Base-by-base conservation (phyloP, 2,888 invertebrate genomes). In the Trissonchulus latispiculum region DNA sequence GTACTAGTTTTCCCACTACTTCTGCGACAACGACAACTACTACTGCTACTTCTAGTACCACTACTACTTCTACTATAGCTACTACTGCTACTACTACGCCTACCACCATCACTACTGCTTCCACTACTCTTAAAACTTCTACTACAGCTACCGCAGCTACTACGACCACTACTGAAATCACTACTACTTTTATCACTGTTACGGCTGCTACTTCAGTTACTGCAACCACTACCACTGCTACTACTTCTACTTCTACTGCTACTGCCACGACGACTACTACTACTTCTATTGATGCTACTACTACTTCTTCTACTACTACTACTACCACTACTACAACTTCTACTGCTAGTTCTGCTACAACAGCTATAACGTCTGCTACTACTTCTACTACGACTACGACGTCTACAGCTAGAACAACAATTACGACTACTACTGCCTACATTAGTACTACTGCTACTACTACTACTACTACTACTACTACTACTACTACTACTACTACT, bases 161-260 rank as follows among this genome's bases (percentile, higher is more conserved):
- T 70, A 61, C 70, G n/a, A 70, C 15, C 48, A 70, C 70, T n/a
- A 62, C 70, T 70, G 37, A 29, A 36, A 61, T 29, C 36, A 72
- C 75, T 59, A 70, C 29, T 69, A 64, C n/a, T 18, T 36, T 67
- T 67, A 36, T 61, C n/a, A 69, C 75, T 35, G 69, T 2, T n/a
- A 68, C 48, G 67, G 32, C 73, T 23, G 33, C 59, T 2, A 62
- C 59, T 59, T 18, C 59, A 23, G n/a, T n/a, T 59, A n/a, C n/a
- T n/a, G n/a, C n/a, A n/a, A n/a, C 59, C n/a, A 59, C n/a, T 59
- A 59, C 59, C 59, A 59, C 59, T 59, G 59, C 59, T 59, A 59
- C 59, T n/a, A 59, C 18, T n/a, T 18, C 67, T 23, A 66, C 28
- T 66, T 23, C 59, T n/a, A 59, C 59, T 59, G 59, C 59, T 23